Base-by-base conservation (phyloP, 2,888 invertebrate species). In the Aphodius sticticus region DNA sequence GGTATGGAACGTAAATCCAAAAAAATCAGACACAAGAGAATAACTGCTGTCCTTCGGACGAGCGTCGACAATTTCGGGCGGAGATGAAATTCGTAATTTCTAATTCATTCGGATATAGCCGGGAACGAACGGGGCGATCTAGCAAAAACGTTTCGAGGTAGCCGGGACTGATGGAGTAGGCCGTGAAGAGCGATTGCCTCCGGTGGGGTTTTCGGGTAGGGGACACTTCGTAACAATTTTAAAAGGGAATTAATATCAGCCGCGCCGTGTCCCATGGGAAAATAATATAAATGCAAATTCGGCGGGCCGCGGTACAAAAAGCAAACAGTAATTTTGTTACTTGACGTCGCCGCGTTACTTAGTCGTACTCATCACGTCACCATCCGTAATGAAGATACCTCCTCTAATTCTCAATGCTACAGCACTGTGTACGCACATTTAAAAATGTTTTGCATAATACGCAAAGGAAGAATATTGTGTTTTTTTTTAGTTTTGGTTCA, bases 211-310 rank as follows among this genome's bases (percentile, higher is more conserved):
- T 53, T 53, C 12, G 53, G 53, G 53, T 26, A 53, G 7, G 53
- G 53, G 12, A 53, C 53, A 53, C 53, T 53, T 12, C 53, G 53
- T 53, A 53, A 53, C 53, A 53, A 53, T 53, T 53, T 53, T 53
- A 53, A 53, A 53, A 53, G 53, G 53, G 53, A 53, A 53, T 53
- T 53, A 53, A 53, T 53, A 53, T 53, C 12, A 53, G 53, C 9
- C 53, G 53, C 53, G 53, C 53, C 53, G 53, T 5, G 12, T 53
- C 53, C 53, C 53, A 53, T 12, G 53, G 53, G 53, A 53, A 53
- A 53, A 53, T 53, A 53, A 53, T 53, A 53, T 53, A 53, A 53
- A 53, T 53, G 53, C 53, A 53, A 53, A 53, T 53, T 53, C 53
- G 53, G 2, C 7, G 53, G 53, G 9, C 53, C 9, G 53, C 53